Percentiles rank a stretch among this genome's conserved stretches.
Conservation (phyloP, 2,113 vertebrate genomes). For the Agelaius phoeniceus region DNA sequence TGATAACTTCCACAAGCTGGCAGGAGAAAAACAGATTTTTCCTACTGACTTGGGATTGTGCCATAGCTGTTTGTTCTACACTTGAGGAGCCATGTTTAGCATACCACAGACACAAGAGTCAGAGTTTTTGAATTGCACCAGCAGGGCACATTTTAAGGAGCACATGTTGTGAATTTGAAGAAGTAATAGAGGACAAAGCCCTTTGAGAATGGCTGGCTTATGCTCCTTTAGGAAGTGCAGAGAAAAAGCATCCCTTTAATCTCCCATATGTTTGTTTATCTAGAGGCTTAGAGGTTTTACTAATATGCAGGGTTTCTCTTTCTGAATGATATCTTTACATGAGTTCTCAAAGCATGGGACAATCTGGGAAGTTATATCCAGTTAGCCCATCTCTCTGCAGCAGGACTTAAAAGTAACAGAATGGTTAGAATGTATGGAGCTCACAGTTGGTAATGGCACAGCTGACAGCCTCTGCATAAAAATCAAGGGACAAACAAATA, state of each 20-base stretch:
- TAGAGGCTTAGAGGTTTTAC: background rate
- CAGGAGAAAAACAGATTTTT: background rate
- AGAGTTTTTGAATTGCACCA: background rate
- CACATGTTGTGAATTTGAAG: background rate
- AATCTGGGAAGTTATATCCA: background rate
- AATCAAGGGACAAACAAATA: background rate
- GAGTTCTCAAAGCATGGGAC: background rate
- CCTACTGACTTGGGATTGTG: background rate
- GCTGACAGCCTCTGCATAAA: background rate
- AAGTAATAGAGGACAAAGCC: background rate
- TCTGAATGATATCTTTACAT: background rate
- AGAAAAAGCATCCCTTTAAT: background rate
- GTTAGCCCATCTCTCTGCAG: background rate
- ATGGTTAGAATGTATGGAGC: background rate
- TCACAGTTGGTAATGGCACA: background rate
- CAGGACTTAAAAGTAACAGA: background rate
- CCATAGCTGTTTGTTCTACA: background rate
- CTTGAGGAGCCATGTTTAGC: background rate
- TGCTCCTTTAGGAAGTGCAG: background rate
- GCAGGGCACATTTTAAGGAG: background rate
- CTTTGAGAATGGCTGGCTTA: background rate
- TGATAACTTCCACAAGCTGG: background rate
- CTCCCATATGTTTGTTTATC: background rate
- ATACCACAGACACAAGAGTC: background rate
- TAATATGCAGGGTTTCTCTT: background rate